Evolutionary conservation across 1,140 invertebrate species (phyloP).

Genomic region (Goniozus legneri): DNA sequence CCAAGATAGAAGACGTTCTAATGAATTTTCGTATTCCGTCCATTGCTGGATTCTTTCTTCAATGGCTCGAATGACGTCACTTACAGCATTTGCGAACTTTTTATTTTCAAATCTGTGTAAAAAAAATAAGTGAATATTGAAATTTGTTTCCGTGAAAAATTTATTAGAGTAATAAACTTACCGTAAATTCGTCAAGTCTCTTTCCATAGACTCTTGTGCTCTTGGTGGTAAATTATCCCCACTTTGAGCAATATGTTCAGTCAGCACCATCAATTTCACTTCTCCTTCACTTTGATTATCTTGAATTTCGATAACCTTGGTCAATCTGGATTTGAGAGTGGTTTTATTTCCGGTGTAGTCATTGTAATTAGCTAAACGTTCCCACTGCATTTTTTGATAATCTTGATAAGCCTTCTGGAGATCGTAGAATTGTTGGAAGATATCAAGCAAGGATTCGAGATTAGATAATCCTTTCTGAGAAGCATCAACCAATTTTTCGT

Average conservation of each 20-base stretch:
- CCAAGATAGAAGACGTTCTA: slow-evolving; percentile 80
- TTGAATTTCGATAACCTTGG: slow-evolving; percentile 73
- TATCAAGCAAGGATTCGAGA: slow-evolving; percentile 71
- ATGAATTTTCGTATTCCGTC: slow-evolving; percentile 84
- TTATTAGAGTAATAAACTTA: slow-evolving; percentile 29
- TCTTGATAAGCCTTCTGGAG: slow-evolving; percentile 81
- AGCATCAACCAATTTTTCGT: slow-evolving; percentile 65
- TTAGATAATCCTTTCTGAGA: slow-evolving; percentile 64
- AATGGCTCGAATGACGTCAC: slow-evolving; percentile 72
- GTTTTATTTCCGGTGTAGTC: slow-evolving; percentile 81
- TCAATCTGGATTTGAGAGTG: slow-evolving; percentile 67
- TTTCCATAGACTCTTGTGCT: slow-evolving; percentile 75
- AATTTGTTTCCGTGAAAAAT: not conserved
- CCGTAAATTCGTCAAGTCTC: slow-evolving; percentile 73
- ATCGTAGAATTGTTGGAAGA: slow-evolving; percentile 81
- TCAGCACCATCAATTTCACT: slow-evolving; percentile 67
- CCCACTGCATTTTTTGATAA: slow-evolving; percentile 85
- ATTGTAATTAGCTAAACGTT: slow-evolving; percentile 70
- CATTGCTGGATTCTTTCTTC: slow-evolving; percentile 86
- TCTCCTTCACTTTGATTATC: slow-evolving; percentile 72
- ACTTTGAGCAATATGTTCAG: slow-evolving; percentile 66
- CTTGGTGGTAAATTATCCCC: slow-evolving; percentile 65
- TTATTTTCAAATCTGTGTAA: slow-evolving; percentile 68
- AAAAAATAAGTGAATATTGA: not conserved
- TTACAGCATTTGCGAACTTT: slow-evolving; percentile 73